Evolutionary conservation across 2,888 invertebrate genomes (phyloP).

Genomic region (Scelioninae gen. 1): DNA sequence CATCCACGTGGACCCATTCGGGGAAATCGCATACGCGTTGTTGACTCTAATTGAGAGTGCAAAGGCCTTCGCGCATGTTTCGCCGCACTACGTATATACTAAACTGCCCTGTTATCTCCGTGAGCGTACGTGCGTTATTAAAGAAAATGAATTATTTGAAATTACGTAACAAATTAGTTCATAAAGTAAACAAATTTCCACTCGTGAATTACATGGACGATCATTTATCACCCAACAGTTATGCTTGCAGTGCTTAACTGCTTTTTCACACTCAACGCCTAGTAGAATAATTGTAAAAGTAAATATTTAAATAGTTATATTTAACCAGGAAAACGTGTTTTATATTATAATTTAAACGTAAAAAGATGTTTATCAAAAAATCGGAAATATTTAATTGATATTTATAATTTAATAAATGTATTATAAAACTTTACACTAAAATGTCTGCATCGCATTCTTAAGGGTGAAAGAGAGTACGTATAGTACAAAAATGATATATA

Average conservation of each 20-base stretch:
- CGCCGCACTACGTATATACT: slow-evolving; percentile 8
- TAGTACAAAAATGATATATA: too few relatives aligned
- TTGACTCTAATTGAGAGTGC: slow-evolving; percentile 62
- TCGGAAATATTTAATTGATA: too few relatives aligned
- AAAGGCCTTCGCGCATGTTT: slow-evolving; percentile 49
- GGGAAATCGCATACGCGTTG: slow-evolving; percentile 58
- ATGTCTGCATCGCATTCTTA: too few relatives aligned
- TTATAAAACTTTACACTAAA: too few relatives aligned
- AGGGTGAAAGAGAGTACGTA: too few relatives aligned
- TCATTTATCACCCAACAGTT: slow-evolving; percentile 20
- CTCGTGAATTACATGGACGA: slow-evolving; percentile 32
- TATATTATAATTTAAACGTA: neutral
- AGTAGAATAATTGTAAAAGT: neutral
- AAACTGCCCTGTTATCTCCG: slow-evolving; percentile 29
- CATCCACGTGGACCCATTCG: slow-evolving; percentile 41
- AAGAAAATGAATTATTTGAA: slow-evolving; percentile 47
- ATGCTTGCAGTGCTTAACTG: neutral
- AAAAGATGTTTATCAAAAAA: too few relatives aligned
- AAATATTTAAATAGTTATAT: neutral
- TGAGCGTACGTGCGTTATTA: slow-evolving; percentile 30
- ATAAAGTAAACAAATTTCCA: slow-evolving; percentile 49
- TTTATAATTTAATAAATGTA: too few relatives aligned
- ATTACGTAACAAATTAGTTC: slow-evolving; percentile 53
- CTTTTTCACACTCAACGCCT: slow-evolving; percentile 13
- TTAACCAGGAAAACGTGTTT: neutral